phyloP scores from a whole-genome alignment of 2,797 vertebrate genomes.

The Takifugu ocellatus region DNA sequence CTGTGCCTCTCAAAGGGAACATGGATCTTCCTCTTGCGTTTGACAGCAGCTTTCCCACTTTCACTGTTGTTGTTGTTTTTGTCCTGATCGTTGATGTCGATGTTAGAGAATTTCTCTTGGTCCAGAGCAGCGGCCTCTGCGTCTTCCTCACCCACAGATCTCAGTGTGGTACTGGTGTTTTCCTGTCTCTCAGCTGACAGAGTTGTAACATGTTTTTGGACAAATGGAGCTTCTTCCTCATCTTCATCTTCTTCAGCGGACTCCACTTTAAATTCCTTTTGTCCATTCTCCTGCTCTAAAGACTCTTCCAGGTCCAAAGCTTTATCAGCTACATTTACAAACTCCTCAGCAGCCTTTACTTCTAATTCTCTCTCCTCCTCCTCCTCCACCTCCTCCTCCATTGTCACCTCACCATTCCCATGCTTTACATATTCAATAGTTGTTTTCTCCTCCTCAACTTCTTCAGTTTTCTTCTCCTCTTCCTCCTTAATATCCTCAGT shows the following conservation, averaged over 20 bases:
- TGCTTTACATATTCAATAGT: neutral
- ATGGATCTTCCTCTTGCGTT: constrained; percentile 28
- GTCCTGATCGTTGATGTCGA: constrained; percentile 29
- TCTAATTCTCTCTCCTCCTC: neutral
- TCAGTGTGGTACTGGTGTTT: constrained; percentile 8
- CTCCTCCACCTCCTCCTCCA: neutral
- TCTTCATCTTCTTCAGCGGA: constrained; percentile 15
- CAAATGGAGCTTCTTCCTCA: constrained; percentile 15
- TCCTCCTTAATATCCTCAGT: too few relatives aligned
- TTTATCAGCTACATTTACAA: neutral
- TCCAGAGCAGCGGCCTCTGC: constrained; percentile 8
- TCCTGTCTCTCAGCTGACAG: constrained; percentile 13
- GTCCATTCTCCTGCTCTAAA: constrained; percentile 9
- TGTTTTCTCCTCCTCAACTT: constrained; percentile 1
- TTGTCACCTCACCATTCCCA: neutral
- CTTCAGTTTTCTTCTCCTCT: neutral
- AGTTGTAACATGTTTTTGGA: constrained; percentile 23
- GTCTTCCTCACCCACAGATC: constrained; percentile 15
- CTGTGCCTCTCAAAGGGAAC: constrained; percentile 25
- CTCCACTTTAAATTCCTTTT: constrained; percentile 4
- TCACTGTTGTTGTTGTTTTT: constrained; percentile 67
- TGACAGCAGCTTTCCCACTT: constrained; percentile 42
- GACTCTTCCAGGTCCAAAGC: neutral
- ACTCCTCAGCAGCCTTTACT: constrained; percentile 13
- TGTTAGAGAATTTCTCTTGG: constrained; percentile 25